Percentiles rank a stretch among this genome's conserved stretches.
Evolutionary conservation across 2,797 vertebrate species (phyloP).

Genomic region (Bovichtus diacanthus): DNA sequence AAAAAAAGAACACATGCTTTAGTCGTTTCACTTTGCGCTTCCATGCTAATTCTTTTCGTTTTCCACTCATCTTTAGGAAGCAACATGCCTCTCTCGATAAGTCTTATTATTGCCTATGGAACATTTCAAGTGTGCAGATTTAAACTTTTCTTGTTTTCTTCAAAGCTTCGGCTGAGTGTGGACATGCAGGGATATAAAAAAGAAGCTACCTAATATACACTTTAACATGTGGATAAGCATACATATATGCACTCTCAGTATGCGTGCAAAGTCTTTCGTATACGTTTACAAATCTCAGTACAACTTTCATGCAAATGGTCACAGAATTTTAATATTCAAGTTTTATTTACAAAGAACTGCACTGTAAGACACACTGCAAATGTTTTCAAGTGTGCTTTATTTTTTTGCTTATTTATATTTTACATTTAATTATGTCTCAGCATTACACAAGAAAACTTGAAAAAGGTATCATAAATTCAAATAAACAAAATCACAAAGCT

Average conservation of each 20-base stretch:
- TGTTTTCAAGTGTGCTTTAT: conserved; percentile 47
- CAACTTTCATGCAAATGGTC: background rate
- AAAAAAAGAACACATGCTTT: background rate
- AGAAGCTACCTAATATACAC: too few relatives aligned
- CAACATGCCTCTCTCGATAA: background rate
- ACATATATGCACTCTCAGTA: background rate
- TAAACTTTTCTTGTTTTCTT: background rate
- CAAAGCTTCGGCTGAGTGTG: background rate
- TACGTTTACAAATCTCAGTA: background rate
- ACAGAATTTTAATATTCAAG: background rate
- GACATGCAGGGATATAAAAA: background rate
- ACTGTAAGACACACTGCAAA: background rate
- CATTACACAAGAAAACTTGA: conserved; percentile 64
- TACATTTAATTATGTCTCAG: conserved; percentile 54
- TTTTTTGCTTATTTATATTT: conserved; percentile 54
- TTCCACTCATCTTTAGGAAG: background rate
- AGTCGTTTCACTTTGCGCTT: background rate
- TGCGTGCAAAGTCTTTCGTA: background rate
- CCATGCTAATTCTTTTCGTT: background rate
- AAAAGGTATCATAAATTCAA: conserved; percentile 64
- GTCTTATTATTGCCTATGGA: background rate
- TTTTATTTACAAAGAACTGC: background rate
- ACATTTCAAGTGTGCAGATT: background rate
- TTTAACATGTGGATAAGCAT: background rate
- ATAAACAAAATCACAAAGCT: conserved; percentile 70